Conservation (phyloP, 2,888 invertebrate species). For the Myopa testacea region DNA sequence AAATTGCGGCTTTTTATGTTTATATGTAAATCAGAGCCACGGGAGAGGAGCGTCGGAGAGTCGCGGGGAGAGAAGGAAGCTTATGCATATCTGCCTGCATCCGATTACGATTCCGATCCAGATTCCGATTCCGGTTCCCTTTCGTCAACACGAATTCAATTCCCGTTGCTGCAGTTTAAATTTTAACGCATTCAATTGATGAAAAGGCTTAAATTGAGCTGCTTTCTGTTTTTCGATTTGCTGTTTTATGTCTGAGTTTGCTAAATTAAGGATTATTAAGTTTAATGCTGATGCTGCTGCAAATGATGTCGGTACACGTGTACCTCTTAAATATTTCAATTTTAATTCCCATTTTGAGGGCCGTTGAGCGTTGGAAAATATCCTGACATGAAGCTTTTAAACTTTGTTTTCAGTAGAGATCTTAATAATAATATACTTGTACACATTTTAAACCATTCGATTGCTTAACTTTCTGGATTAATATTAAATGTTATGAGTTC, state of each 20-base stretch:
- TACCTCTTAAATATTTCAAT: too few relatives aligned
- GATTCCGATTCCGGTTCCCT: background rate
- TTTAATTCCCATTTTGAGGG: too few relatives aligned
- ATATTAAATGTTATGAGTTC: too few relatives aligned
- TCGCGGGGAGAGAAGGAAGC: too few relatives aligned
- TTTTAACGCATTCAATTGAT: slow-evolving; percentile 17
- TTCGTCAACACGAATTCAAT: slow-evolving; percentile 5
- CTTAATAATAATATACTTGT: too few relatives aligned
- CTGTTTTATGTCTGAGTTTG: background rate
- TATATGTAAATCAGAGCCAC: background rate
- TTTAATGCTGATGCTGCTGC: background rate
- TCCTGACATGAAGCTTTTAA: too few relatives aligned
- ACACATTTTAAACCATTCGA: too few relatives aligned
- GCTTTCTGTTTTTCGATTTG: background rate
- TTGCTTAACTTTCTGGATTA: too few relatives aligned
- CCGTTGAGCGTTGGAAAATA: too few relatives aligned
- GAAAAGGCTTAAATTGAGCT: slow-evolving; percentile 14
- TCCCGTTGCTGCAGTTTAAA: slow-evolving; percentile 19
- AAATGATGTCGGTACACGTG: too few relatives aligned
- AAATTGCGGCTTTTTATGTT: slow-evolving; percentile 16
- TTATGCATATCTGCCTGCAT: too few relatives aligned
- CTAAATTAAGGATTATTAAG: slow-evolving; percentile 13
- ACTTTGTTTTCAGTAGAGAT: too few relatives aligned
- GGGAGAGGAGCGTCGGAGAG: background rate
- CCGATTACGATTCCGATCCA: background rate